Conservation (phyloP, 2,888 invertebrate species). For the Trissonchulus sp. region DNA sequence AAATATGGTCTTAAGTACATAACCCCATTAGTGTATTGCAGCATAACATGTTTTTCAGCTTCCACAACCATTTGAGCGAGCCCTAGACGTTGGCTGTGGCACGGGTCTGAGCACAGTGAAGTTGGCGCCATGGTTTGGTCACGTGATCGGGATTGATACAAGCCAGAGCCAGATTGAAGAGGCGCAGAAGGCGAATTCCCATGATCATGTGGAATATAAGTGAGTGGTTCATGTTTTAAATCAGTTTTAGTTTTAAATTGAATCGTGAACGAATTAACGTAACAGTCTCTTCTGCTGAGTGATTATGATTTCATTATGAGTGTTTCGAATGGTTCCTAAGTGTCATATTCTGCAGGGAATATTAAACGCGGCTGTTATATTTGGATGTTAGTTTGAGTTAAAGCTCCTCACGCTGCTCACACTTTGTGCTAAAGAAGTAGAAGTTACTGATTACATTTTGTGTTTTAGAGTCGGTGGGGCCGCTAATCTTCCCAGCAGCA, state of each 20-base stretch:
- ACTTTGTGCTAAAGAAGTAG: too few species aligned
- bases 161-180: constrained; percentile 54
- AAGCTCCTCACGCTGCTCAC: too few species aligned
- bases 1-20: too few species aligned
- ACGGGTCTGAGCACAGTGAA: constrained; percentile 57
- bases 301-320: too few species aligned
- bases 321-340: too few species aligned
- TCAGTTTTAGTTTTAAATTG: too few species aligned
- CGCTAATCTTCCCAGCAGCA: neutral
- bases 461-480: neutral
- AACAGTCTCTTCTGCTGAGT: too few species aligned
- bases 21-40: too few species aligned
- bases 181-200: constrained; percentile 48
- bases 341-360: too few species aligned
- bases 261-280: too few species aligned
- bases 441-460: neutral
- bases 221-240: constrained; percentile 34
- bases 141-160: constrained; percentile 56
- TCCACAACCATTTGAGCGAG: constrained; percentile 42
- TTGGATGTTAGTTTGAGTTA: too few species aligned
- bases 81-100: constrained; percentile 59
- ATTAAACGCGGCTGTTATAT: too few species aligned
- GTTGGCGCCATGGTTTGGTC: constrained; percentile 53
- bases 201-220: constrained; percentile 48
- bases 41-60: neutral